Evolutionary conservation across 2,888 invertebrate species (phyloP), one percentile per base, ranked within the genome.

Genomic region (Seladonia tumulorum): DNA sequence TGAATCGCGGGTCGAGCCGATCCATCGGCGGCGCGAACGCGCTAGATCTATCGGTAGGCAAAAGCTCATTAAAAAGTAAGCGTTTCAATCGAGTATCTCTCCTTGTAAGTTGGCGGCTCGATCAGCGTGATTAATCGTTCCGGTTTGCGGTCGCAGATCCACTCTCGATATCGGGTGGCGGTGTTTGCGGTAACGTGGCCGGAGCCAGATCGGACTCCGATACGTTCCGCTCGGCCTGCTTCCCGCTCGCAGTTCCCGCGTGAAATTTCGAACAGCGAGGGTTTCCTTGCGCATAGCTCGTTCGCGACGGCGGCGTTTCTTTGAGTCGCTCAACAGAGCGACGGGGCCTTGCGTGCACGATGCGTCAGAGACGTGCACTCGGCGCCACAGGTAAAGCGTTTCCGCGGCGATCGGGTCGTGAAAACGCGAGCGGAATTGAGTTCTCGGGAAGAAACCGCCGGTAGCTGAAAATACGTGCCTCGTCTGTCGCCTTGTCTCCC

Each of bases 101-200:
- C 42, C 68, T 68, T 68, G 68, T 39, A 77, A 77, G 83, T 74
- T 83, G n/a, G n/a, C 68, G 47, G 83, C 63, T 66, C 39, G 42
- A 47, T 60, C 68, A 29, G 57, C 76, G 57, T 57, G 84, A 84
- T 83, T 83, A 83, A 83, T 49, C 66, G 73, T 76, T 60, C 22
- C 72, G 45, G 79, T 76, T 75, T 25, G 83, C 66, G 76, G 83
- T 42, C 45, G 14, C 45, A 47, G 84, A 83, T 83, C 84, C 66
- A 47, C 71, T 74, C 70, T 2, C 60, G 82, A 82, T 82, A 76
- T 72, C 76, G 72, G 76, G 63, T 81, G 81, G 75, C 70, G 49
- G 70, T 66, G 76, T 73, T 82, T n/a, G 83, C 68, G 83, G 76
- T 83, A 76, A 82, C 76, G 72, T 83, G 72, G 25, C 45, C 49